phyloP scores from a whole-genome alignment of 2,888 invertebrate species.

The Phlogophora meticulosa region DNA sequence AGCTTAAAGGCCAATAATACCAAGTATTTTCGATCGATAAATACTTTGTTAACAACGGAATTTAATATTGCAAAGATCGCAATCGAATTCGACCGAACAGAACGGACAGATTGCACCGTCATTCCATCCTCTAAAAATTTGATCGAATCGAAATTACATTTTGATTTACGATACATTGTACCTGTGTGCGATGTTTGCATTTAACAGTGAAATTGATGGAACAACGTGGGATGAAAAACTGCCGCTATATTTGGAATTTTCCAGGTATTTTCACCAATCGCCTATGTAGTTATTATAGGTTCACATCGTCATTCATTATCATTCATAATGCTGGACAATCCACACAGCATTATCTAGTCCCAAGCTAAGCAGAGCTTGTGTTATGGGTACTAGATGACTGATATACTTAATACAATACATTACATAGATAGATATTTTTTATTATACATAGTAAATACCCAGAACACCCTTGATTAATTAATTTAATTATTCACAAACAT shows the following conservation, averaged over 20 bases:
- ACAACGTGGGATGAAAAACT: slow-evolving; percentile 17
- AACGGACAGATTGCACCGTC: slow-evolving; percentile 69
- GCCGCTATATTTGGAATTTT: neutral
- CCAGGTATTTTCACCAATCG: neutral
- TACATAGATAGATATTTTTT: too few species aligned
- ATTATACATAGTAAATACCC: too few species aligned
- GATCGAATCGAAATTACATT: slow-evolving; percentile 58
- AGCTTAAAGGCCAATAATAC: too few species aligned
- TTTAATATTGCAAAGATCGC: slow-evolving; percentile 67
- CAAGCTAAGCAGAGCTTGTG: too few species aligned
- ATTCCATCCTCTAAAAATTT: slow-evolving; percentile 66
- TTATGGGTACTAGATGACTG: too few species aligned
- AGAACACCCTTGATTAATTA: too few species aligned
- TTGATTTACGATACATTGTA: slow-evolving; percentile 60
- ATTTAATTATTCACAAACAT: too few species aligned
- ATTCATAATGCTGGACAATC: too few species aligned
- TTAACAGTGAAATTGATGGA: slow-evolving; percentile 45
- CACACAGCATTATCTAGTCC: too few species aligned
- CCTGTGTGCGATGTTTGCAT: slow-evolving; percentile 51
- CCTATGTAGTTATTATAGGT: too few species aligned
- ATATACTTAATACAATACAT: too few species aligned
- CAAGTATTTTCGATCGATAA: slow-evolving; percentile 21
- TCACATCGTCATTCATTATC: too few species aligned
- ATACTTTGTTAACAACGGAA: slow-evolving; percentile 55
- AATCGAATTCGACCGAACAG: slow-evolving; percentile 69